phyloP scores from a whole-genome alignment of 2,888 invertebrate species.

The Chrysopilus asiliformis region DNA sequence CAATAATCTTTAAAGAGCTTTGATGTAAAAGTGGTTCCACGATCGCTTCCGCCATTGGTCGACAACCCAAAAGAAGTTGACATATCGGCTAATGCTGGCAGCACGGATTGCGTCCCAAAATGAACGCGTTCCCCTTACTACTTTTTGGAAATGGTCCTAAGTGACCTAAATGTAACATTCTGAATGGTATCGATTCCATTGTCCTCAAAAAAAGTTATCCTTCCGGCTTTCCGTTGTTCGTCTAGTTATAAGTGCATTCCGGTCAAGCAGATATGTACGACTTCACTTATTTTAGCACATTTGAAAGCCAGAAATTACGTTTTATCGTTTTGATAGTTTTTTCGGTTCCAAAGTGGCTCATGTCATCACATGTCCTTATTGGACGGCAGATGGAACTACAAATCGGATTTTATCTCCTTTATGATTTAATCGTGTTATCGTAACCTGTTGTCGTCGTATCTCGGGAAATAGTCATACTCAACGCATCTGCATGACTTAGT shows the following conservation, averaged over 20 bases:
- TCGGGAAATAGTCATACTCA: slow-evolving; percentile 18
- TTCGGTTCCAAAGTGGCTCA: too few relatives aligned
- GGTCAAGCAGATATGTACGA: slow-evolving; percentile 10
- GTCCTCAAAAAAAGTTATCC: slow-evolving; percentile 10
- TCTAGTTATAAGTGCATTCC: slow-evolving; percentile 10
- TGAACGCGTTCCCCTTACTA: slow-evolving; percentile 1
- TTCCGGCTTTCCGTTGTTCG: slow-evolving; percentile 2
- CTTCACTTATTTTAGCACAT: slow-evolving; percentile 8
- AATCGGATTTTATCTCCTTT: background rate
- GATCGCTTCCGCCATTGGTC: background rate
- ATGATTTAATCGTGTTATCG: background rate
- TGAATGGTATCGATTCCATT: slow-evolving; percentile 7
- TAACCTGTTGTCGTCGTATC: slow-evolving; percentile 6
- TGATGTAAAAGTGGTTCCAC: too few relatives aligned
- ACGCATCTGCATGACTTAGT: slow-evolving; percentile 25
- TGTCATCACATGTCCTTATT: slow-evolving; percentile 6
- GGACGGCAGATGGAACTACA: background rate
- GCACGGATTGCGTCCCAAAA: background rate
- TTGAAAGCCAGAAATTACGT: slow-evolving; percentile 9
- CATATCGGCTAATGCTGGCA: background rate
- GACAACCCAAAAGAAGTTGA: background rate
- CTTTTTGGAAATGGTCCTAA: slow-evolving; percentile 8
- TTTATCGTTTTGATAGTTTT: slow-evolving; percentile 7
- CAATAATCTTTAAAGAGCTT: too few relatives aligned
- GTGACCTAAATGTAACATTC: slow-evolving; percentile 4